Evolutionary conservation across 2,113 vertebrate species (phyloP).

Genomic region (Redunca redunca): DNA sequence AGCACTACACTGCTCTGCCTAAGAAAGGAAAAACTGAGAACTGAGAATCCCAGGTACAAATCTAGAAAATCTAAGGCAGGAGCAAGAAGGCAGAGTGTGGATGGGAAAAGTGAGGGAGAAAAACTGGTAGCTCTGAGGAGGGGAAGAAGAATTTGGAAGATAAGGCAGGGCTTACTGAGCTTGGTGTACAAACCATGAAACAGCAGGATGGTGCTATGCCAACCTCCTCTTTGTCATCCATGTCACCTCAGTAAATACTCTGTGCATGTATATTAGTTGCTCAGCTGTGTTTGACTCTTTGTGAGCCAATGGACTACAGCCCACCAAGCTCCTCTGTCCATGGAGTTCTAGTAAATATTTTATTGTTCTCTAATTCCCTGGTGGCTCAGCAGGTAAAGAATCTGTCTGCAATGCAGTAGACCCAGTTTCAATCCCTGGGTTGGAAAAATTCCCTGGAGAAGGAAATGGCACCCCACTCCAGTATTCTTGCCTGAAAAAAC

Average conservation of each 20-base stretch:
- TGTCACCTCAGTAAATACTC: neutral
- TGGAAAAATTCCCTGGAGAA: neutral
- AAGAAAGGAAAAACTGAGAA: neutral
- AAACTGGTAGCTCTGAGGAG: neutral
- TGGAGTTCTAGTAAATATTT: neutral
- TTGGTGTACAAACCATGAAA: neutral
- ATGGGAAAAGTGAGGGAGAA: neutral
- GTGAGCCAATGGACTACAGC: neutral
- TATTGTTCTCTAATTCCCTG: neutral
- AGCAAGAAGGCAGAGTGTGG: neutral
- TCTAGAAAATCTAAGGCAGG: neutral
- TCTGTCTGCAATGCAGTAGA: neutral
- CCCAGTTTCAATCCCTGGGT: neutral
- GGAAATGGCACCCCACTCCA: neutral
- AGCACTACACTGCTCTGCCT: neutral
- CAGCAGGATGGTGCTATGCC: rapidly evolving
- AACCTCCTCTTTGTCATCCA: neutral
- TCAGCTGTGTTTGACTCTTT: neutral
- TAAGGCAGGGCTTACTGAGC: neutral
- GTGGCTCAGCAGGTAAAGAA: neutral
- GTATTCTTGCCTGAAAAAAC: neutral
- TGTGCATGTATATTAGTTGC: neutral
- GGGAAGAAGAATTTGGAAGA: neutral
- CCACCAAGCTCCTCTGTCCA: neutral
- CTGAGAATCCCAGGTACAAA: neutral